These are phyloP conservation scores for Pyrocephalus nanus DNA, from an alignment of 2,797 vertebrate species.

Conservation along the genomic window DNA sequence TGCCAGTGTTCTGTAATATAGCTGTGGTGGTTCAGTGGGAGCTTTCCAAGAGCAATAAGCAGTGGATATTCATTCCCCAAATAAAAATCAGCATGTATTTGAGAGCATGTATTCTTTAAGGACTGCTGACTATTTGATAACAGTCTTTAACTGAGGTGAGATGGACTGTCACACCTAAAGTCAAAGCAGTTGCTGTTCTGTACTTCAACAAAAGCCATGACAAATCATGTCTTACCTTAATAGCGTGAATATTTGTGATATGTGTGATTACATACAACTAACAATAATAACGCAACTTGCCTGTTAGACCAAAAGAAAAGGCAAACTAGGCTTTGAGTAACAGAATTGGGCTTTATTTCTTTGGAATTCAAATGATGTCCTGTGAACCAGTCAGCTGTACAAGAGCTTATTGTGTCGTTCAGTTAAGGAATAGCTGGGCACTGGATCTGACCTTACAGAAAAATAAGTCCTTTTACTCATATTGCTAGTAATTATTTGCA, in stretches of 20 bases:
- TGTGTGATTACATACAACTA: neutral
- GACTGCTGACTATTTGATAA: neutral
- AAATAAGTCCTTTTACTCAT: neutral
- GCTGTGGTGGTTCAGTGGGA: neutral
- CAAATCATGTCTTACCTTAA: neutral
- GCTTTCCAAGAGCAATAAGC: neutral
- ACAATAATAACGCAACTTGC: neutral
- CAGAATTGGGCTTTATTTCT: neutral
- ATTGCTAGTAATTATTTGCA: neutral
- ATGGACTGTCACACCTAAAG: neutral
- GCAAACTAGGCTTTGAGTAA: neutral
- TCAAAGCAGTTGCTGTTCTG: rapidly evolving
- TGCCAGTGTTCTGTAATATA: neutral
- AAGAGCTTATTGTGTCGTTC: neutral
- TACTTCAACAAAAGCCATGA: neutral
- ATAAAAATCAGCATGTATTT: neutral
- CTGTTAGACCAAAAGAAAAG: neutral
- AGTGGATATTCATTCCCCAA: neutral
- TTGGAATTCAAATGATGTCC: neutral
- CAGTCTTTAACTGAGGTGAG: neutral
- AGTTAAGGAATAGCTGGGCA: neutral
- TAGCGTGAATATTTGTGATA: neutral
- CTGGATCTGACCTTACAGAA: neutral
- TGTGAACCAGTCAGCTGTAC: neutral
- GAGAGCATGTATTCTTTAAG: neutral